Conservation (phyloP, 2,888 invertebrate species). For the Melangyna quadrimaculata region DNA sequence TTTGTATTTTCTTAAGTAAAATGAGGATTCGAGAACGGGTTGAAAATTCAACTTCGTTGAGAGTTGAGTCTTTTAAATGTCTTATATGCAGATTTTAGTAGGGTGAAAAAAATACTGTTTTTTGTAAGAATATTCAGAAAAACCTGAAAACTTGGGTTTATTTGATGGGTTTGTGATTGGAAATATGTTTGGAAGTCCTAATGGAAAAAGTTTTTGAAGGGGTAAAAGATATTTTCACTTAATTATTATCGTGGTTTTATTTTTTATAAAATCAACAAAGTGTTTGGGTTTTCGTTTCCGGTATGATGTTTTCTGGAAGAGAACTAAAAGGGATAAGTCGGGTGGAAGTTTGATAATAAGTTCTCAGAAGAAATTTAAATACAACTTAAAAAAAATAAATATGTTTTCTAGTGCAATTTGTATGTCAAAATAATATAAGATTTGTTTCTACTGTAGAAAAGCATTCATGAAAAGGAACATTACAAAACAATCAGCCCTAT, state of each 20-base stretch:
- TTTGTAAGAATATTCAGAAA: background rate
- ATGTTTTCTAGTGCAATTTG: background rate
- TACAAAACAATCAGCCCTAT: too few species aligned
- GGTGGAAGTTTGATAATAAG: background rate
- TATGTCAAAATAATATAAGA: too few species aligned
- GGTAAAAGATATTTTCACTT: slow-evolving; percentile 15
- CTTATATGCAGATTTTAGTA: slow-evolving; percentile 29
- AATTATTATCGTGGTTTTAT: slow-evolving; percentile 14
- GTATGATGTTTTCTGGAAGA: background rate
- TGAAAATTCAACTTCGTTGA: slow-evolving; percentile 32
- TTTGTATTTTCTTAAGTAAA: slow-evolving; percentile 21
- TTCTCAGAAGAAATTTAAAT: background rate
- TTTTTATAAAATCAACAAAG: background rate
- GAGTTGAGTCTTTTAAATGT: slow-evolving; percentile 32
- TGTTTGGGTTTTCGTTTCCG: background rate
- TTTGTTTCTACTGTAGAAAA: too few species aligned
- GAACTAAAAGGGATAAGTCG: background rate
- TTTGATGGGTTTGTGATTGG: slow-evolving; percentile 32
- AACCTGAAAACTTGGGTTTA: background rate
- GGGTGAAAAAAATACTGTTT: slow-evolving; percentile 3
- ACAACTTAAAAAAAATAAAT: background rate
- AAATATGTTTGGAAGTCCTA: slow-evolving; percentile 25
- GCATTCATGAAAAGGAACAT: too few species aligned
- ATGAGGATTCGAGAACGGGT: slow-evolving; percentile 23
- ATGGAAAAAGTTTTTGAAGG: slow-evolving; percentile 46